A percentile compares a stretch with the other conserved stretches of the same genome.
phyloP scores from a whole-genome alignment of 2,888 invertebrate genomes.

The Dastarcus helophoroides region DNA sequence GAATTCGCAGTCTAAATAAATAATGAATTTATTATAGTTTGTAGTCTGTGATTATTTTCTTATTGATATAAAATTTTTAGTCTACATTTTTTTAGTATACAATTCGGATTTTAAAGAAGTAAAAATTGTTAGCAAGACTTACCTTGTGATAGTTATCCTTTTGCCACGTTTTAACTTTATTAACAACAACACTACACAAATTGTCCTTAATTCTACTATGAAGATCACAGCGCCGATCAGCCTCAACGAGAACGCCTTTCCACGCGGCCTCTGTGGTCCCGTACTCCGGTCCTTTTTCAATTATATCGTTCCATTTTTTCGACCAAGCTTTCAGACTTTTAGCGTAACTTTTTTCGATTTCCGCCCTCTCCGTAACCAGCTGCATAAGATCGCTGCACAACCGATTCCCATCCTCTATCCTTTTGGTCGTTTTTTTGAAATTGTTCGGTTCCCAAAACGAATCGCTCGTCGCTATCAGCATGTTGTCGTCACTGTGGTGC shows the following conservation, averaged over 20 bases:
- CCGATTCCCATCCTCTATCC: constrained; percentile 92
- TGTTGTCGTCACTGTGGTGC: constrained; percentile 94
- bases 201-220: constrained; percentile 83
- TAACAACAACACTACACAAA: constrained; percentile 77
- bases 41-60: too few species aligned
- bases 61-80: too few species aligned
- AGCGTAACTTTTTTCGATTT: constrained; percentile 95
- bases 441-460: constrained; percentile 99
- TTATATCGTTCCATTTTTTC: constrained; percentile 95
- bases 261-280: constrained; percentile 96
- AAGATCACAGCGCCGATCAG: constrained; percentile 84
- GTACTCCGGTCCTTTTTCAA: constrained; percentile 97
- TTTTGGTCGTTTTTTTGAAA: constrained; percentile 89
- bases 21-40: too few species aligned
- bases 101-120: too few species aligned
- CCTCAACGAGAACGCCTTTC: constrained; percentile 89
- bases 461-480: constrained; percentile 85
- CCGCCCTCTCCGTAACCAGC: constrained; percentile 85
- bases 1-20: too few species aligned
- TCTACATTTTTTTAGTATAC: too few species aligned
- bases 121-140: too few species aligned
- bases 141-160: constrained; percentile 97
- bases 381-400: constrained; percentile 84
- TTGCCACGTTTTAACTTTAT: constrained; percentile 89
- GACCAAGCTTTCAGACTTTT: constrained; percentile 91